phyloP scores from a whole-genome alignment of 2,113 vertebrate genomes.

The Todiramphus saurophagus region DNA sequence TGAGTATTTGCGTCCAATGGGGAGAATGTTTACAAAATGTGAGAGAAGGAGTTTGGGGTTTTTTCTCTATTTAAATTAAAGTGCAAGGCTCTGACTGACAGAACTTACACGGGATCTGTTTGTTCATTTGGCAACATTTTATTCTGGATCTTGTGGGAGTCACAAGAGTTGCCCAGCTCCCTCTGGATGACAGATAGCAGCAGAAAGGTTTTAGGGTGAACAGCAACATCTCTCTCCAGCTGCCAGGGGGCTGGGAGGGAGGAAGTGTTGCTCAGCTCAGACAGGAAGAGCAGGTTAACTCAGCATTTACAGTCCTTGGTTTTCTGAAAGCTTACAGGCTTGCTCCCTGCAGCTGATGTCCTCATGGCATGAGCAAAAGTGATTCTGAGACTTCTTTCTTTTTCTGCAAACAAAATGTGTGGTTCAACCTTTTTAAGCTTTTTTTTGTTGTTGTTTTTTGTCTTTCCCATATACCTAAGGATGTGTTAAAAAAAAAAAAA shows the following conservation, averaged over 20 bases:
- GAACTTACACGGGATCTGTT: neutral
- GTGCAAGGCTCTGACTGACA: neutral
- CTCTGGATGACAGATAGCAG: neutral
- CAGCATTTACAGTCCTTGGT: neutral
- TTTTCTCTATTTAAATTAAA: neutral
- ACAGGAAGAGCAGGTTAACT: neutral
- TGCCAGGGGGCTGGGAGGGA: fast-evolving
- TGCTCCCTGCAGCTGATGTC: neutral
- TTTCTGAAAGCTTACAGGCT: neutral
- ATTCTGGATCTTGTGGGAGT: neutral
- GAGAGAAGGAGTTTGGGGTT: neutral
- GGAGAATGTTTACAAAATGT: neutral
- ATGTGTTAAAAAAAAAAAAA: neutral
- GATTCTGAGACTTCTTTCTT: neutral
- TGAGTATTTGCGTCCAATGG: neutral
- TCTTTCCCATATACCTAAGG: neutral
- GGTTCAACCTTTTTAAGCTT: neutral
- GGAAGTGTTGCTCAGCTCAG: neutral
- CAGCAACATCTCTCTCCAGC: neutral
- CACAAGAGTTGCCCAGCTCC: neutral
- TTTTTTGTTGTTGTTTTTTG: neutral
- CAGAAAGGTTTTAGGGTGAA: neutral
- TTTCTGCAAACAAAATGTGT: neutral
- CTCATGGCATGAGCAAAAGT: neutral
- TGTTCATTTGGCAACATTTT: neutral